Conservation (phyloP, 2,888 invertebrate species). For the Netelia virgata region DNA sequence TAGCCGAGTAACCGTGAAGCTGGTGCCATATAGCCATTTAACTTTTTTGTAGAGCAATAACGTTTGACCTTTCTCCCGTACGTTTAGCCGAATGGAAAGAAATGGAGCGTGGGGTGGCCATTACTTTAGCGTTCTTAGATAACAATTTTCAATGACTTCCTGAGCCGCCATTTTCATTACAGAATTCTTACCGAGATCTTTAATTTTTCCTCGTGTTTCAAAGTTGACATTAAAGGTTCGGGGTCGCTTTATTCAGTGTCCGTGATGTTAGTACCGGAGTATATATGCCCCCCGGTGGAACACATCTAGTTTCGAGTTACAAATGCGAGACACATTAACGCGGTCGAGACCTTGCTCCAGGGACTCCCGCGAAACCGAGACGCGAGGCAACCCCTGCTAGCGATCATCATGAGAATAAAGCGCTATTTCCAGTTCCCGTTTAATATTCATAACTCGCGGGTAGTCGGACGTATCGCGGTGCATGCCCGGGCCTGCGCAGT, state of each 20-base stretch:
- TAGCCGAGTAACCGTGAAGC: too few relatives aligned
- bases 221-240: too few relatives aligned
- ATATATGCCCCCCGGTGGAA: conserved; percentile 39
- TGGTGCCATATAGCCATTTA: too few relatives aligned
- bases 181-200: too few relatives aligned
- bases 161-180: too few relatives aligned
- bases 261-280: conserved; percentile 39
- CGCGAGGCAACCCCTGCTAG: conserved; percentile 47
- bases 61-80: too few relatives aligned
- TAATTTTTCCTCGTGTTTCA: too few relatives aligned
- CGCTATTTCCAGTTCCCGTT: conserved; percentile 69
- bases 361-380: conserved; percentile 65
- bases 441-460: conserved; percentile 76
- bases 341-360: conserved; percentile 71
- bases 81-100: too few relatives aligned
- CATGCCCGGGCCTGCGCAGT: conserved; percentile 29
- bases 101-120: too few relatives aligned
- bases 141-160: too few relatives aligned
- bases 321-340: conserved; percentile 71
- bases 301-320: conserved; percentile 58
- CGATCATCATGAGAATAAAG: conserved; percentile 74
- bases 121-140: too few relatives aligned
- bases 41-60: too few relatives aligned
- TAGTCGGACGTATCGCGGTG: conserved; percentile 54
- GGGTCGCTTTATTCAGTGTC: conserved; percentile 24